phyloP scores from a whole-genome alignment of 2,113 vertebrate species.

The Ochotona curzoniae region DNA sequence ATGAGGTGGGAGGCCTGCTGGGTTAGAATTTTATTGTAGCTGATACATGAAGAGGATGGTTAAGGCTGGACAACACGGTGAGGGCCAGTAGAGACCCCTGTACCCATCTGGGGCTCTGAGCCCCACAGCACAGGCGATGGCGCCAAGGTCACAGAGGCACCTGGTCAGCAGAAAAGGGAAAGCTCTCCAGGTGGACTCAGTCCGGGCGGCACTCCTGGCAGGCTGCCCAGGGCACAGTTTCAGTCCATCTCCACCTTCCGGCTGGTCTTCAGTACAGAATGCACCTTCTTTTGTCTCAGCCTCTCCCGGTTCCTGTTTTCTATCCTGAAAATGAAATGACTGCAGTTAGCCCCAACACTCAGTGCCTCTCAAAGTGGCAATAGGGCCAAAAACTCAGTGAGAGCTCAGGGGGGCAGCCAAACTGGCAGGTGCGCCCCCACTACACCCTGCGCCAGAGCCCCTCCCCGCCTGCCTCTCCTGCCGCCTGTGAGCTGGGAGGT shows the following conservation, averaged over 20 bases:
- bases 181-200: no score
- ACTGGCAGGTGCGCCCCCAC: background rate
- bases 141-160: rapidly evolving
- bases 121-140: no score
- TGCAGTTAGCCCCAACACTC: background rate
- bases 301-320: constrained; percentile 89
- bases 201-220: background rate
- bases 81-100: background rate
- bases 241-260: constrained; percentile 85
- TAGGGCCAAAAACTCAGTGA: rapidly evolving
- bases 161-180: background rate
- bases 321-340: constrained; percentile 82
- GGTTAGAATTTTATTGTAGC: constrained; percentile 59
- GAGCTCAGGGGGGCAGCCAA: background rate
- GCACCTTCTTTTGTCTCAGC: constrained; percentile 86
- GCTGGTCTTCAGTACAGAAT: constrained; percentile 85
- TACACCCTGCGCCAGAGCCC: rapidly evolving
- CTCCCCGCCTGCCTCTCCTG: rapidly evolving
- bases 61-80: background rate
- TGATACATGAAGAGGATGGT: background rate
- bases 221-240: constrained; percentile 10
- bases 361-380: background rate
- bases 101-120: no score
- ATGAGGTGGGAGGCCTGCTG: background rate
- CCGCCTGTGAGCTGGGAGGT: background rate